These are phyloP conservation scores for Oreochromis spilurus DNA, from an alignment of 2,113 vertebrate genomes.

Conservation along the genomic window DNA sequence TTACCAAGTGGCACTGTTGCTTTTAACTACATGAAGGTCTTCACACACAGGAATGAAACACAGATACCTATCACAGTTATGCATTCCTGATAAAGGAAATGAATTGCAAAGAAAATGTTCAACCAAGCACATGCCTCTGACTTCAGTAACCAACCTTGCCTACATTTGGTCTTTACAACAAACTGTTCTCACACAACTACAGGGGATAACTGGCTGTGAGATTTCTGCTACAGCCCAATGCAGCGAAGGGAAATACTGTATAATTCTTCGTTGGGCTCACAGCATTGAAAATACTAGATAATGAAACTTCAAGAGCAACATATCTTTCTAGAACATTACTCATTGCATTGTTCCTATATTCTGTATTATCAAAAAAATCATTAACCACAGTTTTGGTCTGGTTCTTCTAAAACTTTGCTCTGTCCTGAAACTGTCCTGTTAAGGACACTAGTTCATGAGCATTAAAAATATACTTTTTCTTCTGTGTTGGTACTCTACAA, in stretches of 20 bases:
- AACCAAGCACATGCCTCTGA: neutral
- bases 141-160: neutral
- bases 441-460: neutral
- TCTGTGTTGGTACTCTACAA: neutral
- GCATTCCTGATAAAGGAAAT: neutral
- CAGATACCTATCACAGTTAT: slow-evolving; percentile 13
- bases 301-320: neutral
- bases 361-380: neutral
- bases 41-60: neutral
- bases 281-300: neutral
- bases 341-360: neutral
- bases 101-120: neutral
- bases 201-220: neutral
- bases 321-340: neutral
- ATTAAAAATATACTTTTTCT: neutral
- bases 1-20: slow-evolving; percentile 33
- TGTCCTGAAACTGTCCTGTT: neutral
- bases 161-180: neutral
- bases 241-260: neutral
- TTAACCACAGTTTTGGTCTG: neutral
- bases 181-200: neutral
- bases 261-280: neutral
- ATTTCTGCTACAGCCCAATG: neutral
- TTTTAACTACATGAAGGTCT: neutral
- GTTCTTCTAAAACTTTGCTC: neutral